Evolutionary conservation across 2,797 vertebrate species (phyloP), one percentile per base, ranked within the genome.

Genomic region (Bryconaethiops microstoma): DNA sequence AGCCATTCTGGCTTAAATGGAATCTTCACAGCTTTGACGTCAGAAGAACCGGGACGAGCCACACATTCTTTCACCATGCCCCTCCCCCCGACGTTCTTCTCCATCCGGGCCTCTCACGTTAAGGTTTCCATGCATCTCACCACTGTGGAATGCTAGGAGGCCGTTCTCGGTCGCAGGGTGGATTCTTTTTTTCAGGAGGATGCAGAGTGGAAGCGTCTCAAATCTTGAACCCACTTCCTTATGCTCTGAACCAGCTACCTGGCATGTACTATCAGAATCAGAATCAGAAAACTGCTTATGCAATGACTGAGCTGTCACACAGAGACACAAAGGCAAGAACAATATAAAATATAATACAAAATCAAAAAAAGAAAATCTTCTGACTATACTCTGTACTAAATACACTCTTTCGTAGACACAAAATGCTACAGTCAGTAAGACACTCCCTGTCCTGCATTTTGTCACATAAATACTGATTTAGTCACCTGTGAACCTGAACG

Each of bases 1-100:
- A 40, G 17, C 63, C 63, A 52, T 78, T 74, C 76, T 50, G 81
- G 62, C 76, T 68, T 19, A 62, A 70, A 21, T 23, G 14, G 81
- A 68, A 69, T 63, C 77, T 67, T 73, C 50, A 23, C 50, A 42
- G 74, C 45, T 77, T 57, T 81, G 79, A 81, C 78, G 79, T 81
- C 83, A 81, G 75, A 69, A 40, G 50, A 70, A 64, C 70, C n/a
- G 64, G 70, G 71, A 45, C 55, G 45, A 74, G 75, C 72, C 71
- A 50, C 57, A 68, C 29, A 71, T 81, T 65, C 63, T 67, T 14
- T 25, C 74, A 70, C 63, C 75, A 63, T 9, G 9, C 62, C 60
- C 12, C 16, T 23, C n/a, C 48, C 70, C 81, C 42, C 67, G 60
- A 62, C 59, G 59, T 62, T 9, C 25, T 19, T n/a, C 50, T 54